A percentile compares a stretch with the other conserved stretches of the same genome.
phyloP scores from a whole-genome alignment of 53 echinoderm and acorn worm genomes.

The Antedon mediterranea region DNA sequence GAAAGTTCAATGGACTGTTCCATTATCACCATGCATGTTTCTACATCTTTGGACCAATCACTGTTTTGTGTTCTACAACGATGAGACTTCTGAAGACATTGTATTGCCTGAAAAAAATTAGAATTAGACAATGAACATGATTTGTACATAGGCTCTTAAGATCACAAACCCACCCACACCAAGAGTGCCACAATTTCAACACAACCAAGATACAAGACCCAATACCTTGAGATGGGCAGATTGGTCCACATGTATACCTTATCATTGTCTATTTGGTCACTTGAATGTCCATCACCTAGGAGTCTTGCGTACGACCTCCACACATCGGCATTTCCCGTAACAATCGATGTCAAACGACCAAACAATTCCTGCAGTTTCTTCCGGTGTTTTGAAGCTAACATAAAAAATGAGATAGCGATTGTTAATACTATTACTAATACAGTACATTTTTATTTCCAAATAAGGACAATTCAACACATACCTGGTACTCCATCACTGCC shows the following conservation, averaged over 20 bases:
- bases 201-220: no score
- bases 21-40: conserved; percentile 35
- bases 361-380: conserved; percentile 55
- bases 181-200: no score
- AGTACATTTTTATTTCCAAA: no score
- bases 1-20: conserved; percentile 35
- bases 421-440: no score
- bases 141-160: no score
- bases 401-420: no score
- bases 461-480: neutral
- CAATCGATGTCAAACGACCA: conserved; percentile 55
- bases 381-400: conserved; percentile 29
- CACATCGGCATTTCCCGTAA: conserved; percentile 55
- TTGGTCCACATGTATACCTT: no score
- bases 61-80: conserved; percentile 36
- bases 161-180: no score
- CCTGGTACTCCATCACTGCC: conserved; percentile 49
- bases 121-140: no score
- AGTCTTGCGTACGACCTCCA: conserved; percentile 78
- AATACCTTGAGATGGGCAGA: no score
- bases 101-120: conserved; percentile 74
- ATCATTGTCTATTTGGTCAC: conserved; percentile 39
- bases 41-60: conserved; percentile 47
- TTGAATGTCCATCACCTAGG: conserved; percentile 48
- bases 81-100: conserved; percentile 79